A percentile compares a stretch with the other conserved stretches of the same genome.
These are phyloP conservation scores for Bedellia somnulentella DNA, from an alignment of 2,888 invertebrate species.

Conservation along the genomic window DNA sequence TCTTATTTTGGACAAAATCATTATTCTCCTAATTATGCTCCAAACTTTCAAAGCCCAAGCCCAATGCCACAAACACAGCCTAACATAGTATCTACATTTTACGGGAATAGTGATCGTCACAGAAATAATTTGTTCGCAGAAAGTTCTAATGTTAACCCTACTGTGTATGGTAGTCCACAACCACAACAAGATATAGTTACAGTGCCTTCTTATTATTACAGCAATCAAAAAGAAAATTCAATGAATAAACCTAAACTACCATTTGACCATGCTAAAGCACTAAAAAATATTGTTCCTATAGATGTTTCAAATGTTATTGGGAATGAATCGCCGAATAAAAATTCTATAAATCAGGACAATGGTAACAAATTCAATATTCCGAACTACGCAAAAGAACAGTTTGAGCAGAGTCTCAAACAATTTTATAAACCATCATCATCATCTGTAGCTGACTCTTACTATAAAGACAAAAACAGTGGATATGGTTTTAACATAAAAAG, in stretches of 20 bases:
- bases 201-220: conserved; percentile 26
- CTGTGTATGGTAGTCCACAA: conserved; percentile 21
- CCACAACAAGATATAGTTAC: conserved; percentile 34
- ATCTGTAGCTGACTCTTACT: conserved; percentile 36
- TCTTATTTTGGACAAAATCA: conserved; percentile 6
- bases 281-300: conserved; percentile 50
- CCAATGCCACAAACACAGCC: conserved; percentile 1
- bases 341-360: conserved; percentile 16
- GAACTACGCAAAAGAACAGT: conserved; percentile 29
- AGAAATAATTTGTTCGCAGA: conserved; percentile 23
- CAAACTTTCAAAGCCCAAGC: conserved; percentile 7
- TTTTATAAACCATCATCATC: conserved; percentile 32
- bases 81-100: conserved; percentile 14
- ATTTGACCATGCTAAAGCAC: conserved; percentile 50
- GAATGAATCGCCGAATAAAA: conserved; percentile 26
- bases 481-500: conserved; percentile 37
- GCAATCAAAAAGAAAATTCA: conserved; percentile 23
- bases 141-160: conserved; percentile 17
- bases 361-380: conserved; percentile 19
- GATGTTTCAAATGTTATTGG: conserved; percentile 45
- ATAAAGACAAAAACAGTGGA: conserved; percentile 41
- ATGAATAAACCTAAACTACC: conserved; percentile 33
- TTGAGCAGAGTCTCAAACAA: conserved; percentile 28
- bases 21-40: conserved; percentile 7
- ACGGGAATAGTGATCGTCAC: conserved; percentile 22